phyloP scores from a whole-genome alignment of 1,140 invertebrate genomes.

The Bacillus rossius region DNA sequence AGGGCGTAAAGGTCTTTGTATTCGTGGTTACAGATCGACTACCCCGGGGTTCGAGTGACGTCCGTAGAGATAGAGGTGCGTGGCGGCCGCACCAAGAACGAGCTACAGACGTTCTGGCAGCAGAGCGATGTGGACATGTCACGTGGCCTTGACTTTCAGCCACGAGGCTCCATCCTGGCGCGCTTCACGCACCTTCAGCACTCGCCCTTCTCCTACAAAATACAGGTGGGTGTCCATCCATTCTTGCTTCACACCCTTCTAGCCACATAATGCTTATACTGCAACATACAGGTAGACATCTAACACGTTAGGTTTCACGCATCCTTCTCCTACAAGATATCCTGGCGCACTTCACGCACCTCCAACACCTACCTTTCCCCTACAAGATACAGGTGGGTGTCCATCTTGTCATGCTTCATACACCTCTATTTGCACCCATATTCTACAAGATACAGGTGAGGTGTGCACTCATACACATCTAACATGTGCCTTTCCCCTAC shows the following conservation, averaged over 20 bases:
- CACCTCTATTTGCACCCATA: too few species aligned
- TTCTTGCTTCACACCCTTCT: too few species aligned
- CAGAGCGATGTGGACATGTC: conserved; percentile 45
- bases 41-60: conserved; percentile 26
- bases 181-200: conserved; percentile 72
- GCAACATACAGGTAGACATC: too few species aligned
- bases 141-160: conserved; percentile 45
- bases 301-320: too few species aligned
- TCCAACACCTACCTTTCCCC: conserved; percentile 64
- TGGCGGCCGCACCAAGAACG: conserved; percentile 22
- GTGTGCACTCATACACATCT: too few species aligned
- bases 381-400: conserved; percentile 37
- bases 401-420: too few species aligned
- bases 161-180: conserved; percentile 41
- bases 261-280: too few species aligned
- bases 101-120: conserved; percentile 46
- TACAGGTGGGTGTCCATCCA: neutral
- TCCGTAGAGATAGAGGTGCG: conserved; percentile 18
- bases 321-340: too few species aligned
- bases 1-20: neutral
- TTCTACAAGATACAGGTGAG: too few species aligned
- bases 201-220: conserved; percentile 53
- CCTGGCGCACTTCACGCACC: conserved; percentile 59
- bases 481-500: too few species aligned
- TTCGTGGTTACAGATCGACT: conserved; percentile 25